These are phyloP conservation scores for Caenorhabditis becei DNA, from an alignment of 2,888 invertebrate genomes.

Conservation along the genomic window DNA sequence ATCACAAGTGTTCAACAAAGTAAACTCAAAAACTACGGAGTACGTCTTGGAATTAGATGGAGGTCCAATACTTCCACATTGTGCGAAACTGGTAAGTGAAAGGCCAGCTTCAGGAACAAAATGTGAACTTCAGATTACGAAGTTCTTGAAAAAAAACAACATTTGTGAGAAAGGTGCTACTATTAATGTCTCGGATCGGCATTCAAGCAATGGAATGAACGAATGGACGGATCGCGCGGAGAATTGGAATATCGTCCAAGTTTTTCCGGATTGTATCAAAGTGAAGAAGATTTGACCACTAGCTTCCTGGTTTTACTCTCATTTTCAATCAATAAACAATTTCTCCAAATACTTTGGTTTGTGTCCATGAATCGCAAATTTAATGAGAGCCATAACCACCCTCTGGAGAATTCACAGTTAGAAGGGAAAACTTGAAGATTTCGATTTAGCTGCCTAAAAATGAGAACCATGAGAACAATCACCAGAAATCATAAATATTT, in stretches of 20 bases:
- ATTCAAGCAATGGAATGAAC: constrained; percentile 57
- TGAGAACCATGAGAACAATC: no score
- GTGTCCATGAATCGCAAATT: no score
- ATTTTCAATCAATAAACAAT: no score
- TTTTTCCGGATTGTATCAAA: constrained; percentile 39
- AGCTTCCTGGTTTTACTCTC: no score
- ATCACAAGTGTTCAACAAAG: constrained; percentile 74
- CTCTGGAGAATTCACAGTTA: no score
- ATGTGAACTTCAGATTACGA: constrained; percentile 9
- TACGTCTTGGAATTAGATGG: constrained; percentile 76
- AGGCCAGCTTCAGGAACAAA: background rate
- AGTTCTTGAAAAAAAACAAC: constrained; percentile 16
- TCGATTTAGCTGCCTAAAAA: no score
- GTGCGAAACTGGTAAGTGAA: constrained; percentile 60
- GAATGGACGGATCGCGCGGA: constrained; percentile 33
- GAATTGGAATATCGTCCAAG: constrained; percentile 41
- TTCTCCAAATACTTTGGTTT: no score
- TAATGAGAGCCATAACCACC: no score
- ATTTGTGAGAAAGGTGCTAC: constrained; percentile 35
- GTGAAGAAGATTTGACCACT: constrained; percentile 37
- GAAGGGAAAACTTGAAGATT: no score
- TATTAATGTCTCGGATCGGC: constrained; percentile 40
- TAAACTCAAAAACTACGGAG: constrained; percentile 63
- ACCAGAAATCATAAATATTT: no score
- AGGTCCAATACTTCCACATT: constrained; percentile 76